A percentile compares a stretch with the other conserved stretches of the same genome.
Evolutionary conservation across 2,888 invertebrate species (phyloP).

Genomic region (Pachycephus smyrnensis): DNA sequence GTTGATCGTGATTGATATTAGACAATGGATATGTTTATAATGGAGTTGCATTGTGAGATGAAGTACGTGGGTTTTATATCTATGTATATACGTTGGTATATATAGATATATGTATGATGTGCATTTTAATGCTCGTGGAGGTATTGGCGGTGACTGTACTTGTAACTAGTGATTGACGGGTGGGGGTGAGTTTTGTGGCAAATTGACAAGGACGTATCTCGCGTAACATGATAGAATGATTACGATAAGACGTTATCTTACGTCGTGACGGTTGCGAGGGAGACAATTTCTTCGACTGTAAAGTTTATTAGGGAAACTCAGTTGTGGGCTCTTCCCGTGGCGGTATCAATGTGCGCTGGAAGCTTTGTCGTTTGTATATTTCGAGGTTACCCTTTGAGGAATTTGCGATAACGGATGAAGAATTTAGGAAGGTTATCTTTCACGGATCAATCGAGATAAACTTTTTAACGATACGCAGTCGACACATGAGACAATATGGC

Average conservation of each 20-base stretch:
- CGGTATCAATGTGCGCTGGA: neutral
- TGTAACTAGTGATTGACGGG: neutral
- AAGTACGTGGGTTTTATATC: neutral
- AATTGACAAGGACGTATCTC: neutral
- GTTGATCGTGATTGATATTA: neutral
- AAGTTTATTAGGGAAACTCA: neutral
- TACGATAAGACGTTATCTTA: neutral
- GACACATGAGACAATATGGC: neutral
- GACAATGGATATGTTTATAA: neutral
- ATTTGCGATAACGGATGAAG: neutral
- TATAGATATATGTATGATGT: neutral
- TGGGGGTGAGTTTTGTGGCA: neutral
- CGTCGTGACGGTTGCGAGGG: neutral
- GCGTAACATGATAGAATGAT: neutral
- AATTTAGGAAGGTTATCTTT: neutral
- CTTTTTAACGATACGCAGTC: neutral
- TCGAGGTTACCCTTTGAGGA: neutral
- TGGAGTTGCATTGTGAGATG: neutral
- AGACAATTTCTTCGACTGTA: neutral
- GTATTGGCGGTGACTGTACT: neutral
- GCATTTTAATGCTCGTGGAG: neutral
- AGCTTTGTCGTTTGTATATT: neutral
- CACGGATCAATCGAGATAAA: no score
- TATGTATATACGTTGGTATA: neutral
- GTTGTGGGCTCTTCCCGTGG: neutral